phyloP scores from a whole-genome alignment of 2,888 invertebrate genomes.

The Clivina fossor region DNA sequence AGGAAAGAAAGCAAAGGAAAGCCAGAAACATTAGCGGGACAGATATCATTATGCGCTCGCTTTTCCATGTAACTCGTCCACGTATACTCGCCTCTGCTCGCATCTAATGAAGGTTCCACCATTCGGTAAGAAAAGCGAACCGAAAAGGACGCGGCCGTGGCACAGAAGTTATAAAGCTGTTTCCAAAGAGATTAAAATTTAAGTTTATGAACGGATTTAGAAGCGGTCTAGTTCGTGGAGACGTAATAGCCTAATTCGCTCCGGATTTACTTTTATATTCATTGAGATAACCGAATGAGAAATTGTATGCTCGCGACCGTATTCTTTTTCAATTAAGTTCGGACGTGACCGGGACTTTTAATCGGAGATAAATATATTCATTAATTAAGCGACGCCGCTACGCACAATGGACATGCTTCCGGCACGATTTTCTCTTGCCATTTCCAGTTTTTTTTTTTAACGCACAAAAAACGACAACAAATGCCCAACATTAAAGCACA shows the following conservation, averaged over 20 bases:
- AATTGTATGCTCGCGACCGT: conserved; percentile 26
- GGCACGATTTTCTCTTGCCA: too few relatives aligned
- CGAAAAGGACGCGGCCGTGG: conserved; percentile 35
- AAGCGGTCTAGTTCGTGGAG: conserved; percentile 29
- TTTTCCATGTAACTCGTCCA: too few relatives aligned
- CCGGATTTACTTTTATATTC: conserved; percentile 33
- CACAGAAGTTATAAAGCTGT: conserved; percentile 44
- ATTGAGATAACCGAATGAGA: conserved; percentile 34
- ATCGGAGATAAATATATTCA: conserved; percentile 27
- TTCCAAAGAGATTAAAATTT: conserved; percentile 46
- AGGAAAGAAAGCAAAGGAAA: too few relatives aligned
- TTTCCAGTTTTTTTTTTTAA: too few relatives aligned
- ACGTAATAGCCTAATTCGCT: conserved; percentile 33
- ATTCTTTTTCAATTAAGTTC: conserved; percentile 32
- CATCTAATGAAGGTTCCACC: conserved; percentile 26
- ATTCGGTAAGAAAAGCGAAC: neutral
- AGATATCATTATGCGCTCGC: conserved; percentile 30
- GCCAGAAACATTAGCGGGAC: conserved; percentile 2
- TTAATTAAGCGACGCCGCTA: too few relatives aligned
- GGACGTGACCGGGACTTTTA: conserved; percentile 28
- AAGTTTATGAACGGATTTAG: conserved; percentile 44
- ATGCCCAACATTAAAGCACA: too few relatives aligned
- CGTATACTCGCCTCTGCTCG: conserved; percentile 22
- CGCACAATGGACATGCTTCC: conserved; percentile 16
- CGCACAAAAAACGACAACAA: too few relatives aligned